Base-by-base conservation (phyloP, 2,888 invertebrate genomes). In the Agriotes lineatus region DNA sequence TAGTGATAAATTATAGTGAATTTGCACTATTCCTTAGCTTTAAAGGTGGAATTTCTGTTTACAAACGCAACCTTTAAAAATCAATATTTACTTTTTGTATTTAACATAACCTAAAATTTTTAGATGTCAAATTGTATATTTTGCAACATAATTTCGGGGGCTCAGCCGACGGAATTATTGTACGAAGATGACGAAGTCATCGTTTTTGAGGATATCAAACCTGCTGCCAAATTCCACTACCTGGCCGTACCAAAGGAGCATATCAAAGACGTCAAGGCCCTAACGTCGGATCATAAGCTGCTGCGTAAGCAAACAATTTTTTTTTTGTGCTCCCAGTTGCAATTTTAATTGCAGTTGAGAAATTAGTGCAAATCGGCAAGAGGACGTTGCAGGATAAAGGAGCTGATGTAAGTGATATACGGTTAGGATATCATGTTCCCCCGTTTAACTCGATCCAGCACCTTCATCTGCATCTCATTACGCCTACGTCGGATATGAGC, bases 381-480 rank as follows among this genome's bases (percentile, higher is more conserved):
- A 79, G 84, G 50, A 82, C 89, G 6, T 74, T 89, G n/a, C 76
- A 83, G 60, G 84, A 88, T 61, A 82, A 86, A 73, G 86, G 86
- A 39, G 87, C 84, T 1, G 78, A 86, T 72, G 39, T 80, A 22
- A 74, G 78, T 45, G 83, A 85, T 71, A 77, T 81, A 12, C 85
- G 90, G 52, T 85, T 90, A 44, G 97, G 97, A 0, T 97, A 96
- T 80, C 96, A 97, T 81, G 92, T 95, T 91, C 96, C 97, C 0
- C 97, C 97, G 0, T 96, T 96, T 83, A 90, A 92, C 67, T 91
- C 93, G 0, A 89, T 97, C 0, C 83, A 85, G 50, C 97, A 97
- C 83, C 85, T 96, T 4, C 97, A 97, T 82, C 85, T 97, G 64
- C 97, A 97, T 78, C 89, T 91, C 0, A 96, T 97, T 60, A 90